phyloP scores from a whole-genome alignment of 2,113 vertebrate species.

The Epinephelus lanceolatus region DNA sequence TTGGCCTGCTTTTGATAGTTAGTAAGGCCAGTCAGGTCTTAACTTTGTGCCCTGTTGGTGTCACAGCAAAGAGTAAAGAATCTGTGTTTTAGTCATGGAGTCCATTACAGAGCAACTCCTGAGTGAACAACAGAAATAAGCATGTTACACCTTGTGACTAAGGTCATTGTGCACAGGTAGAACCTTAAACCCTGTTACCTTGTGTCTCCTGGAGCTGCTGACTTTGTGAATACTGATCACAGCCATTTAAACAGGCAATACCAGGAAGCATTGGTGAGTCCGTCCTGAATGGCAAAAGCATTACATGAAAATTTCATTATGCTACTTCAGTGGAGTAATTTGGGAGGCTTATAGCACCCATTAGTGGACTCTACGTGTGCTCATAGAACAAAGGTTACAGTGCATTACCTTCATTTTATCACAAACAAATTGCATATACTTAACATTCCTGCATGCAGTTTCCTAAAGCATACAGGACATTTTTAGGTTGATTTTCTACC shows the following conservation, averaged over 20 bases:
- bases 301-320: slow-evolving; percentile 32
- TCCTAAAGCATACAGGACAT: background rate
- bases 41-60: background rate
- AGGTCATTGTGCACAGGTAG: background rate
- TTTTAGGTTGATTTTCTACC: background rate
- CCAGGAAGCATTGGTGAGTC: slow-evolving; percentile 6
- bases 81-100: background rate
- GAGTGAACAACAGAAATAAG: background rate
- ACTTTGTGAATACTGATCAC: slow-evolving; percentile 15
- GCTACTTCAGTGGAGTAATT: slow-evolving; percentile 27
- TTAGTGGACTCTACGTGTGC: background rate
- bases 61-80: background rate
- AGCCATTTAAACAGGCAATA: slow-evolving; percentile 1
- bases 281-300: slow-evolving; percentile 25
- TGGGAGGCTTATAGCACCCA: slow-evolving; percentile 8
- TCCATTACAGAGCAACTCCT: background rate
- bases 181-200: background rate
- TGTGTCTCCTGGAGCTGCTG: background rate
- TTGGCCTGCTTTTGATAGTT: background rate
- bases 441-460: background rate
- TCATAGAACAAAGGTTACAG: slow-evolving; percentile 1
- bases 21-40: background rate
- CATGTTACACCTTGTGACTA: background rate
- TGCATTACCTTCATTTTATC: background rate
- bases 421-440: background rate